phyloP scores from a whole-genome alignment of 2,113 vertebrate species.

The Heloderma charlesbogerti region DNA sequence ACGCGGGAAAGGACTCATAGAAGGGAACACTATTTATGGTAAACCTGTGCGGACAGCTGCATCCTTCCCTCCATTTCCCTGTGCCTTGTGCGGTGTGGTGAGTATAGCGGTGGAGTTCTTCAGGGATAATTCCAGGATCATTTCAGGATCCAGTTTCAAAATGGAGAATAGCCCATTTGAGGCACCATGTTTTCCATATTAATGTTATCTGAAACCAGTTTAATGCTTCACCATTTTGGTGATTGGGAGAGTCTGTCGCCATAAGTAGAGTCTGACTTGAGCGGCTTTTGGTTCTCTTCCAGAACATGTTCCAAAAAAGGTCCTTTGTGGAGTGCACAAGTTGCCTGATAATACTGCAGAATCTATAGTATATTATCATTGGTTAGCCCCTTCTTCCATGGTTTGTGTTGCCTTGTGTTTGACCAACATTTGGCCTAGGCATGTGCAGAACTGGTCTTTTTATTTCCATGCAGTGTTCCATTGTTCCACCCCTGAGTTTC shows the following conservation, averaged over 20 bases:
- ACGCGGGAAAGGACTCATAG: conserved; percentile 87
- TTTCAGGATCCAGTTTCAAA: no score
- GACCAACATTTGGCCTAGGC: neutral
- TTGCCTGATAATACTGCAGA: neutral
- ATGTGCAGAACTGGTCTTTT: neutral
- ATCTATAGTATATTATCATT: neutral
- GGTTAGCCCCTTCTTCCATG: neutral
- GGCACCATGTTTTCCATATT: neutral
- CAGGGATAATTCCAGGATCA: neutral
- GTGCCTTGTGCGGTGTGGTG: neutral
- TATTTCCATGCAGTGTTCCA: neutral
- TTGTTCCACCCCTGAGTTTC: neutral
- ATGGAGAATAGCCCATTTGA: neutral
- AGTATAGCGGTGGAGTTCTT: neutral
- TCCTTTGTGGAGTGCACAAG: neutral
- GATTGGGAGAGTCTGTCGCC: neutral
- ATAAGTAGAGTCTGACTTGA: neutral
- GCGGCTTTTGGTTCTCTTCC: neutral
- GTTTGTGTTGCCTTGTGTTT: neutral
- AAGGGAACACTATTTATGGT: conserved; percentile 92
- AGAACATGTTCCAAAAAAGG: neutral
- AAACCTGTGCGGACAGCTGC: rapidly evolving
- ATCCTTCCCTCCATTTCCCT: rapidly evolving
- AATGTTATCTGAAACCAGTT: neutral
- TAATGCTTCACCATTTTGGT: neutral